Evolutionary conservation across 2,113 vertebrate species (phyloP).

Genomic region (Ancistrus triradiatus): DNA sequence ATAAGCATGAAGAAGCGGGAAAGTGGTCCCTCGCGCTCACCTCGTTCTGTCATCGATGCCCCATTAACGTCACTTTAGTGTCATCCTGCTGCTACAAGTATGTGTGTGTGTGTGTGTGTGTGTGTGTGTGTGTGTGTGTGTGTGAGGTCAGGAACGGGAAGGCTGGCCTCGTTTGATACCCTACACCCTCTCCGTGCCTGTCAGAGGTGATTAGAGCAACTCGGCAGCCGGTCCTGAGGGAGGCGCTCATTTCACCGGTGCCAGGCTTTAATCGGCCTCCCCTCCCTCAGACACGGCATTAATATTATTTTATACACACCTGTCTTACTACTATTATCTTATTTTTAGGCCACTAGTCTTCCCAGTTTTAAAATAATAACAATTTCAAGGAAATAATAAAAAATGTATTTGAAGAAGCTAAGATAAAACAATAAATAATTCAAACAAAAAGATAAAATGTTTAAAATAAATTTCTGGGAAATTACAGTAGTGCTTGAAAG

Average conservation of each 20-base stretch:
- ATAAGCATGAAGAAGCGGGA: constrained; percentile 72
- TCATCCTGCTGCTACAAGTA: constrained; percentile 61
- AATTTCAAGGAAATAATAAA: too few relatives aligned
- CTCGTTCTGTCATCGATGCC: constrained; percentile 74
- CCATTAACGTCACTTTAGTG: constrained; percentile 80
- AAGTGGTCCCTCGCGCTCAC: constrained; percentile 69
- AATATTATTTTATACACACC: too few relatives aligned
- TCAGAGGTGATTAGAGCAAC: constrained; percentile 68
- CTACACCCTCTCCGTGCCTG: constrained; percentile 74
- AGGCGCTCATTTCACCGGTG: constrained; percentile 13
- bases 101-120: constrained; percentile 47
- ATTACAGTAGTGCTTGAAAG: too few relatives aligned
- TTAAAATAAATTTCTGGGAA: too few relatives aligned
- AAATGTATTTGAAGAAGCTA: too few relatives aligned
- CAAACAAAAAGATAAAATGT: too few relatives aligned
- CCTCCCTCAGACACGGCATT: too few relatives aligned
- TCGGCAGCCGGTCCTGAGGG: constrained; percentile 19
- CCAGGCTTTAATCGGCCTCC: not conserved
- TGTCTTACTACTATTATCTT: too few relatives aligned
- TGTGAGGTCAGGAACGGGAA: constrained; percentile 72
- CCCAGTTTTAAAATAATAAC: too few relatives aligned
- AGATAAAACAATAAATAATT: too few relatives aligned
- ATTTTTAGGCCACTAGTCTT: too few relatives aligned
- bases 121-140: constrained; percentile 39
- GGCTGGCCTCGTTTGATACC: constrained; percentile 67